These are phyloP conservation scores for Hartigia nigra DNA, from an alignment of 2,888 invertebrate genomes.

Conservation along the genomic window DNA sequence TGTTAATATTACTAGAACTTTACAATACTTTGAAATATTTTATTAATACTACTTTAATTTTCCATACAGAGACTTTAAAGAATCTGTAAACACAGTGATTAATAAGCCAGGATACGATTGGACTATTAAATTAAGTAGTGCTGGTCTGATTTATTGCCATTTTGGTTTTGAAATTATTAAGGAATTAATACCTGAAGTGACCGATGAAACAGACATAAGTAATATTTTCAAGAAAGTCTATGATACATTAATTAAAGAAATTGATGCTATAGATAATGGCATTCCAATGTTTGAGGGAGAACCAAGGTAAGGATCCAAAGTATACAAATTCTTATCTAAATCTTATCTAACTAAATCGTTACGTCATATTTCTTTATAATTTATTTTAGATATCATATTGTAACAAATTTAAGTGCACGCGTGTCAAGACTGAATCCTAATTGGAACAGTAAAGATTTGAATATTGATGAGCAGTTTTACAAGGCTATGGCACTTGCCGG, in stretches of 20 bases:
- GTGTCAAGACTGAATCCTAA: constrained; percentile 83
- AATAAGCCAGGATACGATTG: constrained; percentile 56
- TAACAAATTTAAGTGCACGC: constrained; percentile 81
- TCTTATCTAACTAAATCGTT: neutral
- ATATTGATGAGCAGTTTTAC: constrained; percentile 74
- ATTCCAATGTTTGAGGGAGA: constrained; percentile 81
- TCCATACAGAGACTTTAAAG: constrained; percentile 46
- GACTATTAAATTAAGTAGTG: constrained; percentile 86
- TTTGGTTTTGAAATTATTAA: constrained; percentile 86
- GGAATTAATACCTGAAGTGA: constrained; percentile 68
- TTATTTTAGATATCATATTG: constrained; percentile 74
- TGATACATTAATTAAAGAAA: constrained; percentile 87
- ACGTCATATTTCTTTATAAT: neutral
- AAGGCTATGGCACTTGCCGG: constrained; percentile 84
- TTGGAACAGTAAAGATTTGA: constrained; percentile 78
- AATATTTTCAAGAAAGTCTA: constrained; percentile 81
- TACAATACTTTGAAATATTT: neutral
- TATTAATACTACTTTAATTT: neutral
- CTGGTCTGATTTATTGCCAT: constrained; percentile 91
- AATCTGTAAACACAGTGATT: constrained; percentile 51
- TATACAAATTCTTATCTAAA: constrained; percentile 36
- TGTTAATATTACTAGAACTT: neutral
- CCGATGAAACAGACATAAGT: constrained; percentile 68
- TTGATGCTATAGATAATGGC: constrained; percentile 99
- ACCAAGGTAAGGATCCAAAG: constrained; percentile 62